Percentiles rank a stretch among this genome's conserved stretches.
Evolutionary conservation across 64 coral and sea anemone species (phyloP).

Genomic region (Astreopora myriophthalma): DNA sequence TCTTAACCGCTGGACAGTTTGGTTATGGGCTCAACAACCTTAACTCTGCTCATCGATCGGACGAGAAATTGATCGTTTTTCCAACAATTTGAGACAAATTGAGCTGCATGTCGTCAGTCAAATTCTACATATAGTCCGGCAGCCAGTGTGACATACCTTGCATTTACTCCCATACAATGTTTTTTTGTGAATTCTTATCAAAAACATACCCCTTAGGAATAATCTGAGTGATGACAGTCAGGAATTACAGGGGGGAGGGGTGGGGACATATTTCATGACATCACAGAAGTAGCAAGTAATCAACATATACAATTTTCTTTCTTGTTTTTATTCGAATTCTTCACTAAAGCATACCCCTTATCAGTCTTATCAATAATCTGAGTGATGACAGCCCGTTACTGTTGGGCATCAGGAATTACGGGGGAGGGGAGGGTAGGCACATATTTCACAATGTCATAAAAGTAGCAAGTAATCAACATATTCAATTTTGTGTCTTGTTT

Average conservation of each 20-base stretch:
- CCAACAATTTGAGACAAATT: no score
- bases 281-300: background rate
- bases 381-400: background rate
- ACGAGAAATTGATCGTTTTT: no score
- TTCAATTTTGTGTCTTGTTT: constrained; percentile 25
- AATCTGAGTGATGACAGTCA: background rate
- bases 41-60: no score
- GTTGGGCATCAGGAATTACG: background rate
- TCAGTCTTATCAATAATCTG: background rate
- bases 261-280: background rate
- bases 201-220: constrained; percentile 12
- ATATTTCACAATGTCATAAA: constrained; percentile 48
- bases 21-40: no score
- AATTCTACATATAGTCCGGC: no score
- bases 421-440: background rate
- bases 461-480: constrained; percentile 47
- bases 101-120: no score
- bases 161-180: constrained; percentile 67
- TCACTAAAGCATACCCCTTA: constrained; percentile 25
- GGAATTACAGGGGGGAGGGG: background rate
- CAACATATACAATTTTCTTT: background rate
- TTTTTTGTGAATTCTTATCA: constrained; percentile 73
- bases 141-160: constrained; percentile 66
- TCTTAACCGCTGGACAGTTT: no score
- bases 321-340: constrained; percentile 22